Conservation (phyloP, 2,888 invertebrate species). For the Agrypnus murinus region DNA sequence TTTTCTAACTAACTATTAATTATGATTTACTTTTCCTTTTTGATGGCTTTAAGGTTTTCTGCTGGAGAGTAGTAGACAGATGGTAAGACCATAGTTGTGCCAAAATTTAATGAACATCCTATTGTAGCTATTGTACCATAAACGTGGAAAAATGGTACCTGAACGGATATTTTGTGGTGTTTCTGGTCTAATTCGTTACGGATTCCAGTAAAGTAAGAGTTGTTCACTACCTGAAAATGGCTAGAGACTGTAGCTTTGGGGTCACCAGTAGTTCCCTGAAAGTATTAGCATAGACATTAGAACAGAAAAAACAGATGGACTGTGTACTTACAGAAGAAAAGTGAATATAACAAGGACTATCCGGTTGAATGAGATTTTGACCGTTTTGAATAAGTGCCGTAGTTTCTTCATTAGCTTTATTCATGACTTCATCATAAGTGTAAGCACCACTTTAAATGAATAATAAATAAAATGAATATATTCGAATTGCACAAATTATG, state of each 20-base stretch:
- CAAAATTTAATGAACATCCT: constrained; percentile 75
- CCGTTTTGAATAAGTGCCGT: background rate
- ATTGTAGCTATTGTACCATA: constrained; percentile 82
- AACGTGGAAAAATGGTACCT: constrained; percentile 89
- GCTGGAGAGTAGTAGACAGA: constrained; percentile 76
- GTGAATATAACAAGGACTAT: constrained; percentile 10
- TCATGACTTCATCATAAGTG: background rate
- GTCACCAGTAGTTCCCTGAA: constrained; percentile 73
- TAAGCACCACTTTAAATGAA: background rate
- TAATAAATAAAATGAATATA: background rate
- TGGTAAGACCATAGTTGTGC: constrained; percentile 78
- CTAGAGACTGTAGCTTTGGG: constrained; percentile 85
- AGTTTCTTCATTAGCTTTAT: background rate
- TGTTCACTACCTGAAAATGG: constrained; percentile 86
- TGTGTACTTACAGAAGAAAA: constrained; percentile 29
- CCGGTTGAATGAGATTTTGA: background rate
- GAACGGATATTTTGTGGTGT: constrained; percentile 75
- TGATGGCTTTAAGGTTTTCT: constrained; percentile 77
- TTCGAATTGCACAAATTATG: no score
- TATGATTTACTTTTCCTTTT: constrained; percentile 80
- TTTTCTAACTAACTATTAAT: no score
- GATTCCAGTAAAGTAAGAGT: constrained; percentile 78
- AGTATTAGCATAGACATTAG: background rate
- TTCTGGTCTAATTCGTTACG: constrained; percentile 71
- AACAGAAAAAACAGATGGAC: background rate